Evolutionary conservation across 2,797 vertebrate genomes (phyloP).

Genomic region (Capromys pilorides): DNA sequence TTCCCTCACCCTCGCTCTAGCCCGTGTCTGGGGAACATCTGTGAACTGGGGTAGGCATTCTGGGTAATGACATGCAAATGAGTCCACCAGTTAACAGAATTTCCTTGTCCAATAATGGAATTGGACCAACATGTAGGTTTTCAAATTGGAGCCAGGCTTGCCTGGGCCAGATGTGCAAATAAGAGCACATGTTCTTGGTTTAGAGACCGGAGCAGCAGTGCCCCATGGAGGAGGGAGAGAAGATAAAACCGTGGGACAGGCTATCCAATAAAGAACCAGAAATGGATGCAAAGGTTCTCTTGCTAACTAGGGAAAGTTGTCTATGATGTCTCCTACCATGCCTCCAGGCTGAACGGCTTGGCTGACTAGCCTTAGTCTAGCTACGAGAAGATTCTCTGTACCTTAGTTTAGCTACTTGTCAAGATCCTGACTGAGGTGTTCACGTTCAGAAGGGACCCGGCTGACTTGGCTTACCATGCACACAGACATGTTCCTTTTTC

Average conservation of each 20-base stretch:
- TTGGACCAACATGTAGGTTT: constrained; percentile 71
- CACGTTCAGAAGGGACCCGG: background rate
- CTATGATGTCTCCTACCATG: accelerated
- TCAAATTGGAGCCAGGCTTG: constrained; percentile 76
- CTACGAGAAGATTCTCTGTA: background rate
- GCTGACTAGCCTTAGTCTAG: too few species aligned
- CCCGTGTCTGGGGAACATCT: constrained; percentile 77
- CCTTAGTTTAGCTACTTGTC: background rate
- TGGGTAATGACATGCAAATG: constrained; percentile 81
- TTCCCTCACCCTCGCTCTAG: background rate
- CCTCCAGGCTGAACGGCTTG: background rate
- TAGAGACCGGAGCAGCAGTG: background rate
- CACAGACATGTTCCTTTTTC: background rate
- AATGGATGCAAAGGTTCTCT: background rate
- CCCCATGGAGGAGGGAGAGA: background rate
- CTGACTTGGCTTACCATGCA: background rate
- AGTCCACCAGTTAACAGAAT: constrained; percentile 77
- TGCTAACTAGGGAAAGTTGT: background rate
- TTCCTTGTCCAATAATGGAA: constrained; percentile 81
- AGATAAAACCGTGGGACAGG: constrained; percentile 13
- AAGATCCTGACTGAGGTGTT: background rate
- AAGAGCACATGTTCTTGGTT: constrained; percentile 56
- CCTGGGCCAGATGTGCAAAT: constrained; percentile 62
- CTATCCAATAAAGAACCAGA: background rate
- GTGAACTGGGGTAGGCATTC: constrained; percentile 72